Evolutionary conservation across 2,113 vertebrate species (phyloP).

Genomic region (Myotis davidii): DNA sequence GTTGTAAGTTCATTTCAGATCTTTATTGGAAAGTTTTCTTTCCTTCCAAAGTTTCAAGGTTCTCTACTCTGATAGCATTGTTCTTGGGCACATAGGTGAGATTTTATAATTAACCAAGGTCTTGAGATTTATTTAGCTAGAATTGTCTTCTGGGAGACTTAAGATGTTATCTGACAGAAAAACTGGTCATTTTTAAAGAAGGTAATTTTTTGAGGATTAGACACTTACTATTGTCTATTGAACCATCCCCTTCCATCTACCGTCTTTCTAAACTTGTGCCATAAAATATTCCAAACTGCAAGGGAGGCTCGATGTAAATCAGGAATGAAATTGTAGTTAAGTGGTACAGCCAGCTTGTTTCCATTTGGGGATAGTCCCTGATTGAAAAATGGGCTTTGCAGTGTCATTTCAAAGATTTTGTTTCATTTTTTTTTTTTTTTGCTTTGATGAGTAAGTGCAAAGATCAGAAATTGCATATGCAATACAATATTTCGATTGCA

Average conservation of each 20-base stretch:
- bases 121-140: constrained; percentile 74
- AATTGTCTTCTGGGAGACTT: constrained; percentile 64
- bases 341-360: constrained; percentile 63
- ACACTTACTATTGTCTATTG: constrained; percentile 71
- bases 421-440: constrained; percentile 33
- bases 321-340: constrained; percentile 62
- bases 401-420: constrained; percentile 60
- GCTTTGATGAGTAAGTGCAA: constrained; percentile 60
- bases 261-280: constrained; percentile 15
- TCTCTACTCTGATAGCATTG: constrained; percentile 76
- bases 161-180: constrained; percentile 75
- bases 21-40: constrained; percentile 82
- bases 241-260: constrained; percentile 17
- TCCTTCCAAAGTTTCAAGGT: constrained; percentile 77
- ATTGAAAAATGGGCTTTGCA: constrained; percentile 69
- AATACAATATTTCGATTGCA: constrained; percentile 21
- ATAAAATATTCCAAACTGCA: constrained; percentile 52
- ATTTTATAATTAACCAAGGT: constrained; percentile 69
- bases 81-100: constrained; percentile 62
- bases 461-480: constrained; percentile 48
- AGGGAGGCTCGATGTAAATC: constrained; percentile 50
- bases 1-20: constrained; percentile 80
- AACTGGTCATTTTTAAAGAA: constrained; percentile 65
- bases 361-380: constrained; percentile 58
- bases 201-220: constrained; percentile 64